Conservation (phyloP, 2,113 vertebrate species). For the Chlorocebus sabaeus region DNA sequence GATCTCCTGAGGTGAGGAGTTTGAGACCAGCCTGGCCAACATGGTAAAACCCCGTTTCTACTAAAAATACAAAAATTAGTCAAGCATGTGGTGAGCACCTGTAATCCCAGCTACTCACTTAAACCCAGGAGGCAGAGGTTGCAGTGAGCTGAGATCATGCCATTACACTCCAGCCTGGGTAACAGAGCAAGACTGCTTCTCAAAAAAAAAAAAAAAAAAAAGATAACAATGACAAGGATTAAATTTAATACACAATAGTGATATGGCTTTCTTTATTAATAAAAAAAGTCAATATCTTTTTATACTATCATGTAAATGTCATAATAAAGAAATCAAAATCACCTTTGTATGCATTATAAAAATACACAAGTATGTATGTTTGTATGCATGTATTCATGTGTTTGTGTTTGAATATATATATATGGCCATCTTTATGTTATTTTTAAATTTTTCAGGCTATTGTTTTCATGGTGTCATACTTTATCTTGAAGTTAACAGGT, state of each 20-base stretch:
- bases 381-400: neutral
- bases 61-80: too few relatives aligned
- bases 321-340: neutral
- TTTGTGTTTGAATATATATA: neutral
- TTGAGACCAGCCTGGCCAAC: too few relatives aligned
- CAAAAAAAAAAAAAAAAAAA: too few relatives aligned
- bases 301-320: neutral
- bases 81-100: fast-evolving
- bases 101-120: too few relatives aligned
- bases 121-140: too few relatives aligned
- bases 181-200: too few relatives aligned
- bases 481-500: neutral
- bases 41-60: too few relatives aligned
- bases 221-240: neutral
- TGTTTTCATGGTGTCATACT: neutral
- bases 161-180: too few relatives aligned
- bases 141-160: too few relatives aligned
- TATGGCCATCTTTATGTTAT: neutral
- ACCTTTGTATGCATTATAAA: neutral
- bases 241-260: neutral
- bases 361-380: neutral
- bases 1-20: too few relatives aligned
- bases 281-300: neutral
- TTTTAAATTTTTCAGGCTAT: neutral
- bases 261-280: neutral